These are phyloP conservation scores for Thaumetopoea pityocampa DNA, from an alignment of 1,140 invertebrate genomes.

Conservation along the genomic window DNA sequence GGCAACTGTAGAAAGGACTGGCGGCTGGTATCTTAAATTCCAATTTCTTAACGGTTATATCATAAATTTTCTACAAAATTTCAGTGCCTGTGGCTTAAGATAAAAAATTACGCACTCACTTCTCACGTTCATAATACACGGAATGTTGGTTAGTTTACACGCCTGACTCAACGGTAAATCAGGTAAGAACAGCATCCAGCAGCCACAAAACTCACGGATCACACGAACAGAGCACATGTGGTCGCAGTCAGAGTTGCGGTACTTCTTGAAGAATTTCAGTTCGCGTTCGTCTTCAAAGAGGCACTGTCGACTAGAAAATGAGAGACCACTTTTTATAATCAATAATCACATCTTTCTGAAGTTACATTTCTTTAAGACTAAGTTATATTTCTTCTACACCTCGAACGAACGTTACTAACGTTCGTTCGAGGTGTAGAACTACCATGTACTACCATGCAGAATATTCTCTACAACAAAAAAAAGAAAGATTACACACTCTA, in stretches of 20 bases:
- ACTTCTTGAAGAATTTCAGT: constrained; percentile 30
- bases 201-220: constrained; percentile 33
- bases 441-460: no score
- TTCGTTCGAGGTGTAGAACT: no score
- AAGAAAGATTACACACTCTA: no score
- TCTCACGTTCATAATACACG: constrained; percentile 40
- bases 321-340: not conserved
- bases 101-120: constrained; percentile 22
- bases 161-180: constrained; percentile 8
- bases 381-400: no score
- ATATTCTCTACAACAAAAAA: no score
- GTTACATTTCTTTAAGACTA: no score
- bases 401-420: no score
- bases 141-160: constrained; percentile 41
- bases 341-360: no score
- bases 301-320: constrained; percentile 44
- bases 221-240: constrained; percentile 33
- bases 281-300: constrained; percentile 34
- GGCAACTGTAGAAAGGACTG: no score
- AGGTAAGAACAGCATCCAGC: constrained; percentile 36
- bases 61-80: not conserved
- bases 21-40: no score
- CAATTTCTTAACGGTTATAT: no score
- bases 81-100: constrained; percentile 12
- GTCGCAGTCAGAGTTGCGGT: constrained; percentile 52